These are phyloP conservation scores for Phyllostomus hastatus DNA, from an alignment of 2,113 vertebrate genomes.

Conservation along the genomic window DNA sequence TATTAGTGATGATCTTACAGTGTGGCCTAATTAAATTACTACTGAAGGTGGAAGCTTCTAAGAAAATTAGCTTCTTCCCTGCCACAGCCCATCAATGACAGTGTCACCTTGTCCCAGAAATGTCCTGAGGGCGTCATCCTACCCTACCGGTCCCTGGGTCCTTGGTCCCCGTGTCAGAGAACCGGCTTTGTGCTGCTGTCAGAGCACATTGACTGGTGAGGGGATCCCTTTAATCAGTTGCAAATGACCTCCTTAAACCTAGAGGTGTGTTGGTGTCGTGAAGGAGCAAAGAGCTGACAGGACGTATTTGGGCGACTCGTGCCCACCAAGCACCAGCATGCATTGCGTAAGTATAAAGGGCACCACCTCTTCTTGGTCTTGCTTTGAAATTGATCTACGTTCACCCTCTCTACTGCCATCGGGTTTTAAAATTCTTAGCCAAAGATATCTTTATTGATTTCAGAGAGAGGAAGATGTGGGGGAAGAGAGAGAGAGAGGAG, in stretches of 20 bases:
- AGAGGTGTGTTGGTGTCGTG: neutral
- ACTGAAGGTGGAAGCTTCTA: slow-evolving; percentile 62
- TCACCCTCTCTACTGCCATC: neutral
- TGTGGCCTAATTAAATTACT: slow-evolving; percentile 76
- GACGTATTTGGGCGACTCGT: neutral
- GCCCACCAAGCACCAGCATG: too few species aligned
- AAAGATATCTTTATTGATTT: too few species aligned
- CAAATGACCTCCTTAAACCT: neutral
- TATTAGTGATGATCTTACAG: slow-evolving; percentile 56
- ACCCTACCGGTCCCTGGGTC: neutral
- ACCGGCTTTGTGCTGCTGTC: neutral
- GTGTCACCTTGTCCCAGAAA: slow-evolving; percentile 75
- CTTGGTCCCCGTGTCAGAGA: neutral
- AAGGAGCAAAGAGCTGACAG: neutral
- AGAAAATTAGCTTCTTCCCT: slow-evolving; percentile 71
- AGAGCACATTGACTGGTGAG: rapidly evolving
- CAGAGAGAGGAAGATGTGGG: too few species aligned
- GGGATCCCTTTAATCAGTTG: neutral
- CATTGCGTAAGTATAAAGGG: rapidly evolving
- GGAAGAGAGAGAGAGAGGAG: too few species aligned
- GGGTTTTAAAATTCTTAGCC: too few species aligned
- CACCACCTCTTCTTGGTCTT: neutral
- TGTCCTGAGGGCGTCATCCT: slow-evolving; percentile 46
- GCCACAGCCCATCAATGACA: slow-evolving; percentile 74
- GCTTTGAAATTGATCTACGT: neutral